Base-by-base conservation (phyloP, 2,797 vertebrate species). In the Tapera naevia region DNA sequence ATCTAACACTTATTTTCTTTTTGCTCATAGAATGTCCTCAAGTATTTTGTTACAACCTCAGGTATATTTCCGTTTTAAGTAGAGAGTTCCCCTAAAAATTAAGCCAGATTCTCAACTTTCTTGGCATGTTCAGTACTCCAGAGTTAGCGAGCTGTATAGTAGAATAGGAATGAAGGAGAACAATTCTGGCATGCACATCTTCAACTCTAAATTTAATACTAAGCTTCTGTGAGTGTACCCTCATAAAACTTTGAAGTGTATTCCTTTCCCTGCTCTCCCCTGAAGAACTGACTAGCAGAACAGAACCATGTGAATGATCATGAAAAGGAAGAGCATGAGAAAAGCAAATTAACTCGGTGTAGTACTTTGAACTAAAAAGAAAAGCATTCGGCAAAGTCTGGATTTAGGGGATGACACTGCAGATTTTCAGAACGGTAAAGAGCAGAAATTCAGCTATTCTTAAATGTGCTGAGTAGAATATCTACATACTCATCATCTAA, bases 211-310 rank as follows among this genome's bases (percentile, higher is more conserved):
- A 91, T 96, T 93, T 84, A 91, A 84, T 86, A 94, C 89, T 93
- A 88, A 94, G 80, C 89, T 84, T 86, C 82, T 95, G 48, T 75
- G 91, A 95, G 80, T 48, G 51, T 37, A 86, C 54, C 69, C 80
- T 96, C 76, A 90, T 93, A 94, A 96, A 94, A 95, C 88, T 96
- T 96, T 94, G 91, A 91, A 92, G 78, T 66, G 51, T 67, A 82
- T 93, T 91, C 80, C 86, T 91, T 86, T 73, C 43, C 58, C 51
- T 92, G n/a, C 37, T 88, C 33, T 89, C 58, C 80, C 86, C 72
- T 15, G 60, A 81, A 86, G 85, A 79, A 41, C 66, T 76, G 78
- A 65, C 41, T 58, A 61, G 94, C 70, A 79, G 84, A 88, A 85
- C n/a, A 90, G 82, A 91, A 74, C 32, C 48, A 54, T 18, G 69